Percentiles rank a stretch among this genome's conserved stretches.
These are phyloP conservation scores for Corydoras maculifer DNA, from an alignment of 2,113 vertebrate genomes.

Conservation along the genomic window DNA sequence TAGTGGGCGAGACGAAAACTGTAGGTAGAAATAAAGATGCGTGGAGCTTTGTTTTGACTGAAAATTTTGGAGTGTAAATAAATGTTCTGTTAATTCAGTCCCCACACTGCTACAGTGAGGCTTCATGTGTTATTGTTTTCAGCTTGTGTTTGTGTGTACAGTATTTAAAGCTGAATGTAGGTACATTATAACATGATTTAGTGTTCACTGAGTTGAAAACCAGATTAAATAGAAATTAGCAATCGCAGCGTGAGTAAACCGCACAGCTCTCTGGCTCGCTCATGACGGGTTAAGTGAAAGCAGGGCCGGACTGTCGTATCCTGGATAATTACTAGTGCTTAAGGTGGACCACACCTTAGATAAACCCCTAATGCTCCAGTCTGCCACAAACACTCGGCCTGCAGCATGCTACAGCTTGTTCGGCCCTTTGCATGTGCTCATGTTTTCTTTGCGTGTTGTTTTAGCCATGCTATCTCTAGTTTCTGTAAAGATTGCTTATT, in stretches of 20 bases:
- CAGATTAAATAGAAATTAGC: constrained; percentile 1
- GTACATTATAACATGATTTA: not conserved
- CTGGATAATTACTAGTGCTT: constrained; percentile 81
- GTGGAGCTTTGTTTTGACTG: not conserved
- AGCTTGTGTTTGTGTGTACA: not conserved
- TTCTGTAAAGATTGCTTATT: no score
- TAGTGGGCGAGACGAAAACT: not conserved
- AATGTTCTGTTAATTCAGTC: not conserved
- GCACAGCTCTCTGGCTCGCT: not conserved
- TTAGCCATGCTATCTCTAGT: no score
- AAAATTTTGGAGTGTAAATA: not conserved
- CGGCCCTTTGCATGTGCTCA: constrained; percentile 54
- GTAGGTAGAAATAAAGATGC: not conserved
- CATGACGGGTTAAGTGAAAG: constrained; percentile 48
- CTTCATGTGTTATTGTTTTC: not conserved
- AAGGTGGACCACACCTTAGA: constrained; percentile 91
- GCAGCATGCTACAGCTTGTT: constrained; percentile 85
- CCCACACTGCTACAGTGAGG: not conserved
- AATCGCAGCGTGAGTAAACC: not conserved
- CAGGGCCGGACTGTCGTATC: constrained; percentile 63
- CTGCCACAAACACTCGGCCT: constrained; percentile 87
- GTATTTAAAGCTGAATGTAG: not conserved
- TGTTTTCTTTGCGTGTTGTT: constrained; percentile 9
- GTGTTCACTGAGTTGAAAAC: not conserved
- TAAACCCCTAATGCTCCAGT: constrained; percentile 85